Percentiles rank a stretch among this genome's conserved stretches.
phyloP scores from a whole-genome alignment of 2,113 vertebrate genomes.

The Hyperopisus bebe region DNA sequence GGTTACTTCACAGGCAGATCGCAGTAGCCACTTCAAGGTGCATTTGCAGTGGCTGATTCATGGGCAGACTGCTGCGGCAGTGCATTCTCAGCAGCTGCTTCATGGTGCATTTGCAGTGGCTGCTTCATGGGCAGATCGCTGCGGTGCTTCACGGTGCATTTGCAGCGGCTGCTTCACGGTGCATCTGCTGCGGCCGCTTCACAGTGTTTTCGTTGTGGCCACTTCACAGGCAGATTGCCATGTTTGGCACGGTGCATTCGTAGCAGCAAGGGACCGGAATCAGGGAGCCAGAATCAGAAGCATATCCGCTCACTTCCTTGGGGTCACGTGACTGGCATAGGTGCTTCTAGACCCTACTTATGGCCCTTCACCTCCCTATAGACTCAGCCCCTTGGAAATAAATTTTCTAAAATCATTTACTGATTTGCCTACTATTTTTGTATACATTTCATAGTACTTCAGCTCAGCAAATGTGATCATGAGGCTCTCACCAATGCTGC shows the following conservation, averaged over 20 bases:
- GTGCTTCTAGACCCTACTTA: neutral
- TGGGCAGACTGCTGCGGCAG: no score
- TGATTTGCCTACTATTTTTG: neutral
- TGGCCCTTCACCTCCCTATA: neutral
- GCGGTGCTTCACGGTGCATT: neutral
- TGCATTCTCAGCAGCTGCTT: no score
- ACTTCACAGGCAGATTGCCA: no score
- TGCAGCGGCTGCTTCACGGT: no score
- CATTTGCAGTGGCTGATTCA: slow-evolving; percentile 37
- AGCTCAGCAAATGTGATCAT: no score
- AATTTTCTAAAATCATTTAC: neutral
- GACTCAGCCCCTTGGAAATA: neutral
- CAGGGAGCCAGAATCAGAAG: neutral
- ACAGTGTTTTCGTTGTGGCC: no score
- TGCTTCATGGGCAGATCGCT: slow-evolving; percentile 33
- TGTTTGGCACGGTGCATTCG: neutral
- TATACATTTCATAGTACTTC: neutral
- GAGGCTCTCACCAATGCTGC: no score
- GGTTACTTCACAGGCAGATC: no score
- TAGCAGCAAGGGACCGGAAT: neutral
- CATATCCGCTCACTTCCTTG: neutral
- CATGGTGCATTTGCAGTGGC: slow-evolving; percentile 25
- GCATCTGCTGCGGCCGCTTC: no score
- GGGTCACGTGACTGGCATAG: neutral
- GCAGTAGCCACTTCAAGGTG: no score